These are phyloP conservation scores for Adineta ricciae DNA, from an alignment of 2,888 invertebrate species.

Conservation along the genomic window DNA sequence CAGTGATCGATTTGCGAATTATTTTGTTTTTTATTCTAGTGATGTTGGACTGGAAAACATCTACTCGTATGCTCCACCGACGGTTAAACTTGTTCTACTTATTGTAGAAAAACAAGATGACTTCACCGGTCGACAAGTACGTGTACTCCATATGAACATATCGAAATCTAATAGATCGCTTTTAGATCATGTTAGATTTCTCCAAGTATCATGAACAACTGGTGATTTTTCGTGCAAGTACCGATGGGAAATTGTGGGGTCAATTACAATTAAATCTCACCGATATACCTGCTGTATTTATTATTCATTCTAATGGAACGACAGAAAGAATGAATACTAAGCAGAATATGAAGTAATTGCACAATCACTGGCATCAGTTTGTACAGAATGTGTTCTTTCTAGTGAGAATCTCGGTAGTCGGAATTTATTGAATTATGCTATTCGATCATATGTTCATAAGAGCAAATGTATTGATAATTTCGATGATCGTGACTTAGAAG, in stretches of 20 bases:
- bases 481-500: slow-evolving; percentile 4
- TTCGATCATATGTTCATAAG: not conserved
- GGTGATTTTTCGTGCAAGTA: not conserved
- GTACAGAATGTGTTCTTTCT: not conserved
- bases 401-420: not conserved
- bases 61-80: slow-evolving; percentile 54
- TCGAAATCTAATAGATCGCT: not conserved
- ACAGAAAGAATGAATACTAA: not conserved
- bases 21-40: slow-evolving; percentile 36
- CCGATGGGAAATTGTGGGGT: not conserved
- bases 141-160: not conserved
- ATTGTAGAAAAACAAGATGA: slow-evolving; percentile 42
- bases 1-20: too few relatives aligned
- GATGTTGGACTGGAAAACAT: slow-evolving; percentile 46
- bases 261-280: not conserved
- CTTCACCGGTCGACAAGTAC: slow-evolving; percentile 58
- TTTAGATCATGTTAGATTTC: slow-evolving; percentile 7
- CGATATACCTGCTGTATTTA: not conserved
- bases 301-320: not conserved
- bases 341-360: not conserved
- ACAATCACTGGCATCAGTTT: not conserved
- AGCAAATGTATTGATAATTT: not conserved
- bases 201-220: slow-evolving; percentile 5
- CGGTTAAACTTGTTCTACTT: slow-evolving; percentile 37
- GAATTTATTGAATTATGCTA: slow-evolving; percentile 8